These are phyloP conservation scores for Dicrostonyx torquatus DNA, from an alignment of 2,797 vertebrate genomes.

Conservation along the genomic window DNA sequence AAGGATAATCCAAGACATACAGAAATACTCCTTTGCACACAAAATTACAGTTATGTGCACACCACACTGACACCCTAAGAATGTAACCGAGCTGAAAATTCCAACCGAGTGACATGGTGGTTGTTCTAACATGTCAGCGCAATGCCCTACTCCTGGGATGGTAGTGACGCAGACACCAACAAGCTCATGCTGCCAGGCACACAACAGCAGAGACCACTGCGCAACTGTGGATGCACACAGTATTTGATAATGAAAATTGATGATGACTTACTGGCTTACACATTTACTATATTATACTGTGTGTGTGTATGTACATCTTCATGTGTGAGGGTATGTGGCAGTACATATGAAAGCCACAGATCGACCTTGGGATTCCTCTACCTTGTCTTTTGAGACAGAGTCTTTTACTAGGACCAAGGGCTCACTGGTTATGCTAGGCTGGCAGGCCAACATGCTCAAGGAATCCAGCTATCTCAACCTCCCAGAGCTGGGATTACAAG, in stretches of 20 bases:
- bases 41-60: neutral
- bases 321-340: neutral
- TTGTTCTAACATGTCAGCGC: no score
- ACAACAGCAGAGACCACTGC: neutral
- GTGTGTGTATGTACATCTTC: neutral
- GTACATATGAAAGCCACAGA: neutral
- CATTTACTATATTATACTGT: neutral
- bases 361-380: neutral
- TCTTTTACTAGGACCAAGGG: neutral
- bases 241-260: neutral
- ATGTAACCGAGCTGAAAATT: neutral
- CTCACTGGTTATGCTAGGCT: neutral
- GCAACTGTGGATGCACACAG: neutral
- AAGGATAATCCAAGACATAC: neutral
- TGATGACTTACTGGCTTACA: no score
- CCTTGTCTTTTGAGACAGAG: neutral
- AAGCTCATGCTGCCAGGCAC: neutral
- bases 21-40: neutral
- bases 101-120: neutral
- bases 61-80: neutral
- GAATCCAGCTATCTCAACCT: neutral
- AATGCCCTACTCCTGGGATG: neutral
- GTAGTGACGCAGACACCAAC: neutral
- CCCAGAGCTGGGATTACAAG: neutral
- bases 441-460: neutral